Evolutionary conservation across 2,888 invertebrate species (phyloP), one percentile per base, ranked within the genome.

Genomic region (Lottia scabra): DNA sequence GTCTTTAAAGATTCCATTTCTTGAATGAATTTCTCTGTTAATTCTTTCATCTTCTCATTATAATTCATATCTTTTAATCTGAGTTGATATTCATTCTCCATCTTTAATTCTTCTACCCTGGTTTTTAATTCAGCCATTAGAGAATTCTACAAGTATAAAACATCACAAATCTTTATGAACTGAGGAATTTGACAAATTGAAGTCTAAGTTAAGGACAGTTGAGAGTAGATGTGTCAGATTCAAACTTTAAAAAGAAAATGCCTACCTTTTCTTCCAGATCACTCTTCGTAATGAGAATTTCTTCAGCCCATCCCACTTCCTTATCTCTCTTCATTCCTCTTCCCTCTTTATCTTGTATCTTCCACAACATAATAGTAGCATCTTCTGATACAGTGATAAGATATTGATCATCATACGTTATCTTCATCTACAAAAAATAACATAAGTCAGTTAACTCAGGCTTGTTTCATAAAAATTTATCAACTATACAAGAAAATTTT

Each of bases 311-410:
- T 5, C 93, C 90, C 72, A 95, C 92, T 80, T 95, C 95, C 85
- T 93, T 93, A 81, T 95, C 95, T 46, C 94, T 89, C 75, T 90
- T 92, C 67, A 93, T 91, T 0, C 86, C 87, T 19, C 90, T 83
- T 2, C 89, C 88, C 74, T 90, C 89, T 71, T 88, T 87, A 75
- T 95, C 95, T 1, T 93, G 92, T 74, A 97, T 89, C 82, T 93
- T 93, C 97, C 97, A 97, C 75, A 98, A 91, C 79, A 95, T 94
- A 44, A 98, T 92, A 0, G 94, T 94, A 0, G 96, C 94, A 81
- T 94, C 95, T 73, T 92, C 91, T 0, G 94, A 94, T 0, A 94
- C 93, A 0, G 95, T 94, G 30, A 97, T 92, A 73, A 90, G 80
- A 79, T 85, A 88, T 83, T 93, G 93, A 85, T 96, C 96, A 81